Conservation (phyloP, 2,113 vertebrate genomes). For the Eptatretus burgeri region DNA sequence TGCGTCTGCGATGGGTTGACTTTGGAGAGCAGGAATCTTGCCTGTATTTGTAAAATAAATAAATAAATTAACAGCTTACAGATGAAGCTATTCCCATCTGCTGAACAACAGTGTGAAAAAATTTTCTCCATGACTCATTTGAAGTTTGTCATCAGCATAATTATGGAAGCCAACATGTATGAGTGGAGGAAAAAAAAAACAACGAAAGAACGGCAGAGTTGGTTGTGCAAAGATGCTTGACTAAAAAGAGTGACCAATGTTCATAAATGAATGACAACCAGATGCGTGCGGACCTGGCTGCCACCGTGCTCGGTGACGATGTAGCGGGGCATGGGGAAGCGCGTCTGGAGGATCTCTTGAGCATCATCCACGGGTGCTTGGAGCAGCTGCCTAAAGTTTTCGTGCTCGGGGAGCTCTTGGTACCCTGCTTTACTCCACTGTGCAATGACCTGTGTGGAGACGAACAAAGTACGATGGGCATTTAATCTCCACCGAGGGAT, state of each 20-base stretch:
- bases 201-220: too few species aligned
- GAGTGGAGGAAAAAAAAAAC: too few species aligned
- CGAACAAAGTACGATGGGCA: background rate
- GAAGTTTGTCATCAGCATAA: too few species aligned
- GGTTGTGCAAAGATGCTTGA: too few species aligned
- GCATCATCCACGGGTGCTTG: conserved; percentile 73
- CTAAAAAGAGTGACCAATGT: too few species aligned
- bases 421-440: conserved; percentile 86
- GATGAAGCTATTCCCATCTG: too few species aligned
- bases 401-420: conserved; percentile 78
- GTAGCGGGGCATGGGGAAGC: conserved; percentile 87
- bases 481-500: background rate
- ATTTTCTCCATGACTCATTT: too few species aligned
- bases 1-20: conserved; percentile 96
- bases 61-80: background rate
- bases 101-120: too few species aligned
- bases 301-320: conserved; percentile 65
- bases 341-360: conserved; percentile 61
- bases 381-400: conserved; percentile 83
- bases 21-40: conserved; percentile 80
- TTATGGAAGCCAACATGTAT: too few species aligned
- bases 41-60: conserved; percentile 20
- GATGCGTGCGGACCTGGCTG: conserved; percentile 37
- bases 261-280: too few species aligned
- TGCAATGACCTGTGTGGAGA: conserved; percentile 37